These are phyloP conservation scores for Petrocephalus microphthalmus DNA, from an alignment of 2,113 vertebrate genomes.

Conservation along the genomic window DNA sequence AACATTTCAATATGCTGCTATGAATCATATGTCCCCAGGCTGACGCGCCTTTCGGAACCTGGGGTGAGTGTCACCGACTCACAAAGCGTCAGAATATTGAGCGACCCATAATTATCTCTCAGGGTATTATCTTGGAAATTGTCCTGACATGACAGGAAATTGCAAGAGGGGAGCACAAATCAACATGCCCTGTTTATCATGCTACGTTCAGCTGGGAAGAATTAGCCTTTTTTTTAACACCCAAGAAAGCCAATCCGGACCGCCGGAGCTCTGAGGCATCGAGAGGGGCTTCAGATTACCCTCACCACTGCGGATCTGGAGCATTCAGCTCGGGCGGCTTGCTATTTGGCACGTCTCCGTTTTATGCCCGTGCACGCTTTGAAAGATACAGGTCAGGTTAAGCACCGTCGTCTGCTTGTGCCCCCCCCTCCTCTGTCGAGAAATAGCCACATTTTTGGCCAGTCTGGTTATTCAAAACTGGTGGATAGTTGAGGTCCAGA, in stretches of 20 bases:
- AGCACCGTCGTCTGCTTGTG: neutral
- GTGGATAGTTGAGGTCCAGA: neutral
- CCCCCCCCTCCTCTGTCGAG: neutral
- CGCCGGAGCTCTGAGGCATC: neutral
- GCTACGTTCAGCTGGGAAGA: neutral
- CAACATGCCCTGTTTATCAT: constrained; percentile 4
- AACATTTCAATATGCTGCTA: neutral
- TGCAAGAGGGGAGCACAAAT: neutral
- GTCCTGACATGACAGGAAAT: constrained; percentile 4
- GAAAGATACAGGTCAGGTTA: neutral
- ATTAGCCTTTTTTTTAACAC: constrained; percentile 4
- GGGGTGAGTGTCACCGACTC: neutral
- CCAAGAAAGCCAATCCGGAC: neutral
- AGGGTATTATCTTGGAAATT: neutral
- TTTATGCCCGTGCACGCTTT: neutral
- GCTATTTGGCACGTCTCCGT: neutral
- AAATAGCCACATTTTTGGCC: neutral
- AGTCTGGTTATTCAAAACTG: neutral
- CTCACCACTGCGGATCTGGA: neutral
- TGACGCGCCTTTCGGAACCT: neutral
- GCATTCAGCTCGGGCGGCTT: neutral
- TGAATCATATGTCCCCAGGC: neutral
- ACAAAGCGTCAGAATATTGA: constrained; percentile 3
- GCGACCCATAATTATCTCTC: constrained; percentile 8
- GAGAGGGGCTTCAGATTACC: neutral